These are phyloP conservation scores for Oikopleura dioica DNA, from an alignment of 23 tunicate species.

Conservation along the genomic window DNA sequence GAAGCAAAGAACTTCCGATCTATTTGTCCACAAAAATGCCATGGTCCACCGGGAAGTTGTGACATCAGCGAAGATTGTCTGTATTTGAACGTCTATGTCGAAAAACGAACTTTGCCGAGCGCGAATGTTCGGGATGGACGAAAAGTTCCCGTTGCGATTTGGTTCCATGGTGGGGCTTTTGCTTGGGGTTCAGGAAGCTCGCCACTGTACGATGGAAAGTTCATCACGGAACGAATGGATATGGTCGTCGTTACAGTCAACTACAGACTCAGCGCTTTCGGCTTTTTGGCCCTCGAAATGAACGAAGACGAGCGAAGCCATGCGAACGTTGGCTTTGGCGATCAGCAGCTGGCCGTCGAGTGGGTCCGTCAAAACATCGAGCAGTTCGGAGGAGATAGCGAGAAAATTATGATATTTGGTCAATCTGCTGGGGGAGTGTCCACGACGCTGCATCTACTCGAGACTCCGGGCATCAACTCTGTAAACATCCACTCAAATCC, in stretches of 20 bases:
- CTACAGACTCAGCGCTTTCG: background rate
- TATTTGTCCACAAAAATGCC: background rate
- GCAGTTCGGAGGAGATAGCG: background rate
- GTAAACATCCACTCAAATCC: background rate
- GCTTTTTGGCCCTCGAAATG: background rate
- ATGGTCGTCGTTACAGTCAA: background rate
- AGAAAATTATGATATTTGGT: background rate
- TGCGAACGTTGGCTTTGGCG: too few relatives aligned
- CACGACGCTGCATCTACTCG: background rate
- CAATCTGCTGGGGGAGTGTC: constrained; percentile 7
- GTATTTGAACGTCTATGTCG: background rate
- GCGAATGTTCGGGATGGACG: background rate
- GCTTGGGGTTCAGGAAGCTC: constrained; percentile 10
- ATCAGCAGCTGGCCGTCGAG: too few relatives aligned
- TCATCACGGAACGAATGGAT: background rate
- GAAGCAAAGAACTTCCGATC: background rate
- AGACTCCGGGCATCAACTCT: background rate
- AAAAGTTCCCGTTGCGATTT: background rate
- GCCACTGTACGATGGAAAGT: constrained; percentile 2
- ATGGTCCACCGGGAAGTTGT: background rate
- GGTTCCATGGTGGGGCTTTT: constrained; percentile 5
- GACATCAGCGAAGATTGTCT: background rate
- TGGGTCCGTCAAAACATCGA: background rate
- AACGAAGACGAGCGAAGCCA: background rate
- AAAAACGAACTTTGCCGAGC: too few relatives aligned